Evolutionary conservation across 2,888 invertebrate genomes (phyloP).

Genomic region (Hirtodrosophila trivittata): DNA sequence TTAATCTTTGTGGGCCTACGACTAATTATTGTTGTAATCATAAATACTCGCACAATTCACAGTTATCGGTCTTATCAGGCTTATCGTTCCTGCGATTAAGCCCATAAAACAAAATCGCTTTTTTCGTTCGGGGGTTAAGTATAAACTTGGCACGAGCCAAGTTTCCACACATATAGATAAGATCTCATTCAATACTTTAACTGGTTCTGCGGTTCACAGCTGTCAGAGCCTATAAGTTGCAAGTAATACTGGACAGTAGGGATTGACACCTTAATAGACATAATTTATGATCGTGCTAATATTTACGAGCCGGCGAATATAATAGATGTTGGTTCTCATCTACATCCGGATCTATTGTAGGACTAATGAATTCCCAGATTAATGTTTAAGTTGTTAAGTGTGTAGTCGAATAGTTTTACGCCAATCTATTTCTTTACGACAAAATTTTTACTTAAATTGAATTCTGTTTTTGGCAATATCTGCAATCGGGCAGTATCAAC

Average conservation of each 20-base stretch:
- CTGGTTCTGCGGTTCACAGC: too few relatives aligned
- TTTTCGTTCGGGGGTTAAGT: neutral
- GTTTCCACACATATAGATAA: neutral
- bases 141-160: constrained; percentile 2
- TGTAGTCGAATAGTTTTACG: too few relatives aligned
- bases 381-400: too few relatives aligned
- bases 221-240: constrained; percentile 2
- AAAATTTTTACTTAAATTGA: too few relatives aligned
- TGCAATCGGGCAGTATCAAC: too few relatives aligned
- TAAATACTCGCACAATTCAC: constrained; percentile 31
- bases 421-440: too few relatives aligned
- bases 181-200: neutral
- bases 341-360: too few relatives aligned
- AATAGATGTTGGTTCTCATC: too few relatives aligned
- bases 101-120: constrained; percentile 53
- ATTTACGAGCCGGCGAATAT: neutral
- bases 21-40: constrained; percentile 25
- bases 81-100: constrained; percentile 44
- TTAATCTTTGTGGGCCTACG: constrained; percentile 12
- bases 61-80: constrained; percentile 49
- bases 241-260: neutral
- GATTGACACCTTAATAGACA: neutral
- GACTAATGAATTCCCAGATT: too few relatives aligned
- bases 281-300: constrained; percentile 10
- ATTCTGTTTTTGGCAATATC: too few relatives aligned